A percentile compares a stretch with the other conserved stretches of the same genome.
phyloP scores from a whole-genome alignment of 2,797 vertebrate species.

The Sarcoramphus papa region DNA sequence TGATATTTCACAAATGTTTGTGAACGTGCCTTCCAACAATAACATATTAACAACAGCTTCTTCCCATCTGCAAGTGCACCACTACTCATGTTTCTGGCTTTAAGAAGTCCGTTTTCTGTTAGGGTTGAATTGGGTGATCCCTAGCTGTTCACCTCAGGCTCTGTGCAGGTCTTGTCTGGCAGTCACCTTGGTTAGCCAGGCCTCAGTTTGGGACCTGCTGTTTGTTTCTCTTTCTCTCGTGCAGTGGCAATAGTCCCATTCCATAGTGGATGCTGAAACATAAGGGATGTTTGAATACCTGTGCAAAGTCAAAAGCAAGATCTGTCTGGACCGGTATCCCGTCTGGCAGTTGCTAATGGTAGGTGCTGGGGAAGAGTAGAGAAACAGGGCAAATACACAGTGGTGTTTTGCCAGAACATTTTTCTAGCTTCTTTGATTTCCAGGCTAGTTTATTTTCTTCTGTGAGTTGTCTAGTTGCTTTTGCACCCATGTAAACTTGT shows the following conservation, averaged over 20 bases:
- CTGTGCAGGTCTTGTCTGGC: neutral
- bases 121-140: neutral
- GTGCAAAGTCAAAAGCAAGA: neutral
- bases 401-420: neutral
- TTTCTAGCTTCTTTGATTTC: neutral
- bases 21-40: neutral
- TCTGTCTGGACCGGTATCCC: neutral
- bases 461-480: neutral
- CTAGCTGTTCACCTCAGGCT: neutral
- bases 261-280: neutral
- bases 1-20: constrained; percentile 25
- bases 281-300: neutral
- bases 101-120: neutral
- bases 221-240: neutral
- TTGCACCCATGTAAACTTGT: neutral
- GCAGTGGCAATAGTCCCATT: neutral
- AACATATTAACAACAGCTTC: neutral
- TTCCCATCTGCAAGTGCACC: neutral
- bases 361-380: neutral
- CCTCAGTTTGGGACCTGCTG: fast-evolving
- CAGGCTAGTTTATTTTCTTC: neutral
- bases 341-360: neutral
- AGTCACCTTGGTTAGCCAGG: neutral
- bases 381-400: fast-evolving
- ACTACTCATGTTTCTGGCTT: neutral